Conservation (phyloP, 1,140 invertebrate species). For the Paraescarpia echinospica region DNA sequence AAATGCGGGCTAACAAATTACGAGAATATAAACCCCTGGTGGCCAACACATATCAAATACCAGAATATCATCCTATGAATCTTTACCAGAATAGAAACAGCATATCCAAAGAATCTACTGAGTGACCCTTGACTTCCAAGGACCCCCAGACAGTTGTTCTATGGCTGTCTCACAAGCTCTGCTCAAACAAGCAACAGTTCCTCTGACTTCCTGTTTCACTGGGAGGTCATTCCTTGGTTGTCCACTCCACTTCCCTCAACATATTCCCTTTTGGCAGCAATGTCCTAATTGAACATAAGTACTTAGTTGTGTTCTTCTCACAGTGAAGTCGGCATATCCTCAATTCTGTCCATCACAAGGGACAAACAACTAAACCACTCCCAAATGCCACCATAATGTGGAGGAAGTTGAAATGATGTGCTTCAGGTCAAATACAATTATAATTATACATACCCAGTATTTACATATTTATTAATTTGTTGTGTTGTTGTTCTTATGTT, state of each 20-base stretch:
- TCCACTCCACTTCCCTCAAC: no score
- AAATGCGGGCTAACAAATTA: no score
- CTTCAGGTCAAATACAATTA: no score
- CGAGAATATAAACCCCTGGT: neutral
- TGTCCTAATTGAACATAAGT: neutral
- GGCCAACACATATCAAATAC: neutral
- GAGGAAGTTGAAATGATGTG: no score
- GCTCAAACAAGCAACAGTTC: neutral
- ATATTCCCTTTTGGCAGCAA: neutral
- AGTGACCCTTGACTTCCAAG: neutral
- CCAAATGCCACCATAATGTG: no score
- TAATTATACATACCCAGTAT: no score
- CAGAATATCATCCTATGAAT: neutral
- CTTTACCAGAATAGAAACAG: no score
- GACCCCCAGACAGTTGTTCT: neutral
- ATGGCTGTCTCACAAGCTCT: neutral
- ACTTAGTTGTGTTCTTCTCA: neutral
- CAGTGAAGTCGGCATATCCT: neutral
- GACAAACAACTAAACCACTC: neutral
- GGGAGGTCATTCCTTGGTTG: neutral
- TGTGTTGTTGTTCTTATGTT: no score
- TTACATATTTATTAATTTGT: no score
- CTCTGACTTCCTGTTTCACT: neutral
- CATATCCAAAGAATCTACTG: no score
- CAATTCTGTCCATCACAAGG: neutral